phyloP scores from a whole-genome alignment of 2,113 vertebrate species.

The Sorex araneus region DNA sequence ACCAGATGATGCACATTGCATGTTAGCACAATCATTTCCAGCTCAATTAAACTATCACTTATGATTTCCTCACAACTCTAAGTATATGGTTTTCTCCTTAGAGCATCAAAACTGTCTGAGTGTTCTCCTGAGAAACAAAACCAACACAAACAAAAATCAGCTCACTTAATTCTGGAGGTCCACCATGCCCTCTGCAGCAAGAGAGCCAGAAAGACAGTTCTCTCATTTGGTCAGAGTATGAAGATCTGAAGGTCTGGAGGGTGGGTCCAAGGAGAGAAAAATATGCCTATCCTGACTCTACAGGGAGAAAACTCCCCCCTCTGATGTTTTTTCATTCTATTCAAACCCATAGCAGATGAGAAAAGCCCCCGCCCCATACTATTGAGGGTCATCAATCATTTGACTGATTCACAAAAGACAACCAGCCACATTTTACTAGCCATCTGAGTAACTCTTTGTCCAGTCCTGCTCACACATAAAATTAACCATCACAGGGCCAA shows the following conservation, averaged over 20 bases:
- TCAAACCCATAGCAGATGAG: background rate
- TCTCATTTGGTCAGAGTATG: background rate
- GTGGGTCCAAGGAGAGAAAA: background rate
- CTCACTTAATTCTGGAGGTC: background rate
- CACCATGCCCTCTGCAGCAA: background rate
- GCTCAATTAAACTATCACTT: slow-evolving; percentile 28
- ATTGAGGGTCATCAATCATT: background rate
- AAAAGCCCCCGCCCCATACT: background rate
- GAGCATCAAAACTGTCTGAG: background rate
- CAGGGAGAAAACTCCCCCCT: background rate
- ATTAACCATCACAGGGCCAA: background rate
- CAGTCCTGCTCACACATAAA: background rate
- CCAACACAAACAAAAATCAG: background rate
- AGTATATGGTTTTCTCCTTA: background rate
- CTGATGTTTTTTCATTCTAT: background rate
- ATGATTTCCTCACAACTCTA: slow-evolving; percentile 6
- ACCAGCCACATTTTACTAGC: background rate
- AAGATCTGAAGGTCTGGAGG: background rate
- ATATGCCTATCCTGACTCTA: background rate
- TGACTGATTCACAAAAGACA: background rate
- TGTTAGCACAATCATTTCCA: background rate
- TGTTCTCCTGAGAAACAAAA: background rate
- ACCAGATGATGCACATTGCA: background rate
- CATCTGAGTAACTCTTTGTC: background rate
- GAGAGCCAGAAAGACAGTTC: background rate